A percentile compares a stretch with the other conserved stretches of the same genome.
Conservation (phyloP, 1,140 invertebrate genomes). For the Ips typographus region DNA sequence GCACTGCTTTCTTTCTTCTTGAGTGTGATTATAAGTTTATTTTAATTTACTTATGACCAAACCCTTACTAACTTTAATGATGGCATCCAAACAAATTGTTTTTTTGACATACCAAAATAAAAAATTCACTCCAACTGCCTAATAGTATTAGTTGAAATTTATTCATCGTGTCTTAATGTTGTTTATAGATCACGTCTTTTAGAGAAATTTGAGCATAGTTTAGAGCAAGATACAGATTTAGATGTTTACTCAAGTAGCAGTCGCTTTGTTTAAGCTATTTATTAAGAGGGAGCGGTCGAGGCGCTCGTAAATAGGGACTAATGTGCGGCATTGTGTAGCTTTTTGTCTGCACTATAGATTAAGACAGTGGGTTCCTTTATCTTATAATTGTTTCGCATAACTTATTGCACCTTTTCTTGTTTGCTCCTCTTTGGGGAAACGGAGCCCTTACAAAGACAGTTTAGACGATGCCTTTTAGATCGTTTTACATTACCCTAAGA, state of each 20-base stretch:
- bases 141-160: too few species aligned
- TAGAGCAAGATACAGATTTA: neutral
- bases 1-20: too few species aligned
- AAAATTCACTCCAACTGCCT: too few species aligned
- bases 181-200: too few species aligned
- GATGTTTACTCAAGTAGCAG: slow-evolving; percentile 8
- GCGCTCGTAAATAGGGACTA: slow-evolving; percentile 45
- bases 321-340: slow-evolving; percentile 42
- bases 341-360: slow-evolving; percentile 44
- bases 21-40: too few species aligned
- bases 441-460: neutral
- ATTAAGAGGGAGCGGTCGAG: slow-evolving; percentile 39
- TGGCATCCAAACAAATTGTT: too few species aligned
- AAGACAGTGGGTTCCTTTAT: slow-evolving; percentile 43
- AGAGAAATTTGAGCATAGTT: neutral
- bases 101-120: too few species aligned
- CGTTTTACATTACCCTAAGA: neutral
- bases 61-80: too few species aligned
- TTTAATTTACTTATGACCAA: too few species aligned
- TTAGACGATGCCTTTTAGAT: neutral
- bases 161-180: too few species aligned
- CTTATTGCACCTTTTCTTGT: slow-evolving; percentile 24
- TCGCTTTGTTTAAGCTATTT: slow-evolving; percentile 41
- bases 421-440: slow-evolving; percentile 1
- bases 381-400: slow-evolving; percentile 43